Conservation (phyloP, 2,113 vertebrate genomes). For the Poeciliopsis turrubarensis region DNA sequence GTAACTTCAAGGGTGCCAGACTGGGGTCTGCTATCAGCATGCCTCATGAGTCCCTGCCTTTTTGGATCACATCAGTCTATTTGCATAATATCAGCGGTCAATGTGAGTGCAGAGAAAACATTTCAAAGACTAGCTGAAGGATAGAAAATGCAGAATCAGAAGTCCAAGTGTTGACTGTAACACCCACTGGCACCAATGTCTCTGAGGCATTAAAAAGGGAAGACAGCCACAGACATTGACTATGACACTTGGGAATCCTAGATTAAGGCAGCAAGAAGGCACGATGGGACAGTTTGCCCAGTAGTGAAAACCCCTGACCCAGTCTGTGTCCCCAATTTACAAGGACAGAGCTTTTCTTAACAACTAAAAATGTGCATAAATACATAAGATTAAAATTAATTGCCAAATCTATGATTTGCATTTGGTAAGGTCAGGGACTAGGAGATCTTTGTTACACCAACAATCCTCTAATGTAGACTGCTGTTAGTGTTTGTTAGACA, state of each 20-base stretch:
- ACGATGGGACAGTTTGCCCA: constrained; percentile 6
- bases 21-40: constrained; percentile 32
- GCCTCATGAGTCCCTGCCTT: constrained; percentile 39
- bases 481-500: background rate
- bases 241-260: constrained; percentile 43
- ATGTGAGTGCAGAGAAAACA: constrained; percentile 24
- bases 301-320: constrained; percentile 19
- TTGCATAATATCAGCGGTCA: constrained; percentile 58
- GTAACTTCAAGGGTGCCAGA: constrained; percentile 18
- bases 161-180: constrained; percentile 51
- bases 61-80: constrained; percentile 28
- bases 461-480: background rate
- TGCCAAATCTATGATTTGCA: background rate
- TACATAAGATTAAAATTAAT: background rate
- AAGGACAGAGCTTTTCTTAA: constrained; percentile 7
- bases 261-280: constrained; percentile 31
- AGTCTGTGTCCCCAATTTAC: background rate
- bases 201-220: constrained; percentile 16
- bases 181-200: constrained; percentile 43
- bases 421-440: background rate
- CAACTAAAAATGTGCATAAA: background rate
- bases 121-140: constrained; percentile 33
- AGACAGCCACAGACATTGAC: constrained; percentile 34
- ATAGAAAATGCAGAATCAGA: constrained; percentile 42
- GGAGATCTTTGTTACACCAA: background rate